phyloP scores from a whole-genome alignment of 2,888 invertebrate species.

The Corbicula japonica region DNA sequence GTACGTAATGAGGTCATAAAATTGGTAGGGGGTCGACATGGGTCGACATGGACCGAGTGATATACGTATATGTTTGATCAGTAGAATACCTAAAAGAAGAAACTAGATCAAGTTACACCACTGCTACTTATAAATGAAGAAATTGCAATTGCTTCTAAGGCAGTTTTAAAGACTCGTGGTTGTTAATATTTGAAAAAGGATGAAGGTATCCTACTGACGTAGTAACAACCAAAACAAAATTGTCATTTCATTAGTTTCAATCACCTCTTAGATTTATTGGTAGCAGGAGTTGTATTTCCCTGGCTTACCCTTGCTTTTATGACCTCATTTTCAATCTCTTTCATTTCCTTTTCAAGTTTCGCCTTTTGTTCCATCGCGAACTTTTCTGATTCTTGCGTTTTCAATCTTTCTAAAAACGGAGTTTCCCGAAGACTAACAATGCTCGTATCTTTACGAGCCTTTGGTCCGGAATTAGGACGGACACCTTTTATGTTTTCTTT shows the following conservation, averaged over 20 bases:
- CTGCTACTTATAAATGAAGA: too few species aligned
- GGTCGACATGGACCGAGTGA: too few species aligned
- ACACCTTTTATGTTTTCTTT: slow-evolving; percentile 53
- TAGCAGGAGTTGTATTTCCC: slow-evolving; percentile 62
- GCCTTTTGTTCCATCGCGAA: slow-evolving; percentile 41
- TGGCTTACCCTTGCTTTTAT: slow-evolving; percentile 70
- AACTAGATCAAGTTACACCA: too few species aligned
- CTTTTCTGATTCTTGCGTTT: slow-evolving; percentile 54
- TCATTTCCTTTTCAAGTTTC: slow-evolving; percentile 52
- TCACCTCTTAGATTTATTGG: slow-evolving; percentile 67
- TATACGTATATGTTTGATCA: too few species aligned
- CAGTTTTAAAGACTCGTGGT: too few species aligned
- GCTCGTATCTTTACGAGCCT: neutral
- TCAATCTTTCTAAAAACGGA: slow-evolving; percentile 60
- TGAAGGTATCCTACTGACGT: too few species aligned
- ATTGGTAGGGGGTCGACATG: too few species aligned
- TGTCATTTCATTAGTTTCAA: slow-evolving; percentile 57
- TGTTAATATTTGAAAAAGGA: too few species aligned
- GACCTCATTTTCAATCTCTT: slow-evolving; percentile 62
- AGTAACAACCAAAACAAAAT: too few species aligned
- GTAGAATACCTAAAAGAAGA: too few species aligned
- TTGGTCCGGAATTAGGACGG: slow-evolving; percentile 29
- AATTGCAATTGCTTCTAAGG: too few species aligned
- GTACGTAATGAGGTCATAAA: too few species aligned
- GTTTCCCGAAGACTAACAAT: slow-evolving; percentile 38